Percentiles rank a stretch among this genome's conserved stretches.
These are phyloP conservation scores for Sericinus montela DNA, from an alignment of 2,888 invertebrate genomes.

Conservation along the genomic window DNA sequence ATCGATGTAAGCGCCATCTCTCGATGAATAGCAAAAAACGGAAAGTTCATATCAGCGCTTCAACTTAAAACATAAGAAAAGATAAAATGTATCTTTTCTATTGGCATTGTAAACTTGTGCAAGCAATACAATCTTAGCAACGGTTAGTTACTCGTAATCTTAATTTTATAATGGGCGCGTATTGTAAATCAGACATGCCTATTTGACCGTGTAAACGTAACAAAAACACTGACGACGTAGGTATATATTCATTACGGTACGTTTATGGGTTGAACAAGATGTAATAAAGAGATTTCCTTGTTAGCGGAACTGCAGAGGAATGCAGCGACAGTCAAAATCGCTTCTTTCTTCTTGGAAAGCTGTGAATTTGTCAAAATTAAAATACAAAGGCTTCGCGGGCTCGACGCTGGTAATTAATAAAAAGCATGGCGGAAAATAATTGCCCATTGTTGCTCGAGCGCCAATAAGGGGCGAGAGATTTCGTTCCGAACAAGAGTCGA, in stretches of 20 bases:
- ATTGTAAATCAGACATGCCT: constrained; percentile 31
- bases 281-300: constrained; percentile 47
- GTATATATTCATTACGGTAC: constrained; percentile 41
- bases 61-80: no score
- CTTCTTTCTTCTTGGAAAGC: constrained; percentile 49
- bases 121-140: constrained; percentile 31
- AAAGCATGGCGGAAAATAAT: constrained; percentile 61
- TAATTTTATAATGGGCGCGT: constrained; percentile 32
- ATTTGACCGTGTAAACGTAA: constrained; percentile 30
- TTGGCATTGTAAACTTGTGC: constrained; percentile 15
- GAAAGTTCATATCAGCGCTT: no score
- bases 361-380: constrained; percentile 67
- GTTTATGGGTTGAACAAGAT: constrained; percentile 33
- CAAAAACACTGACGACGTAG: constrained; percentile 36
- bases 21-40: constrained; percentile 21
- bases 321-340: constrained; percentile 25
- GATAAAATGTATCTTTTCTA: neutral
- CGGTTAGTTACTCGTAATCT: constrained; percentile 32
- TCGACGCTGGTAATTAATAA: constrained; percentile 59
- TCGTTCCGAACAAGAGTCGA: constrained; percentile 12
- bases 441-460: constrained; percentile 53
- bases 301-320: constrained; percentile 30
- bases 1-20: constrained; percentile 24
- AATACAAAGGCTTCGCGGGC: constrained; percentile 61
- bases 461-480: constrained; percentile 25